These are phyloP conservation scores for Heliornis fulica DNA, from an alignment of 2,113 vertebrate species.

Conservation along the genomic window DNA sequence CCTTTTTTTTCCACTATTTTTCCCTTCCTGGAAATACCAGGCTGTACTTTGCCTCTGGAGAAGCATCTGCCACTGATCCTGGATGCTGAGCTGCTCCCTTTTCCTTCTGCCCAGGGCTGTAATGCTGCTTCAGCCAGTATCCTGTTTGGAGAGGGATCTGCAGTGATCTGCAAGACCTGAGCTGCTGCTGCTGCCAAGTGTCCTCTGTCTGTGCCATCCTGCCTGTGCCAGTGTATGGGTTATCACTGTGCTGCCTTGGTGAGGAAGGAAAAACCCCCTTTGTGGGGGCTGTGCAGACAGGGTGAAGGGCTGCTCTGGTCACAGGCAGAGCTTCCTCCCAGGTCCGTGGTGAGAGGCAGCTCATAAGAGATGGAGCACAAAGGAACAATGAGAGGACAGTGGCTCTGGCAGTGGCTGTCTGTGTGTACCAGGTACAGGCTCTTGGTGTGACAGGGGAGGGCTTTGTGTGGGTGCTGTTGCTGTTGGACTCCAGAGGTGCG, in stretches of 20 bases:
- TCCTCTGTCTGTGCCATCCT: fast-evolving
- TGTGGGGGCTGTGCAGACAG: neutral
- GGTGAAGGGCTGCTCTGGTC: neutral
- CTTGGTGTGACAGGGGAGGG: neutral
- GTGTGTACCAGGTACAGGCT: neutral
- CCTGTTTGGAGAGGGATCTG: neutral
- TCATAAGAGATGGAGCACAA: neutral
- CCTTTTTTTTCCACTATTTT: too few relatives aligned
- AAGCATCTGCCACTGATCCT: fast-evolving
- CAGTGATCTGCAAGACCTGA: fast-evolving
- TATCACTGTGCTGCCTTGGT: neutral
- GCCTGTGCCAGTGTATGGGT: fast-evolving
- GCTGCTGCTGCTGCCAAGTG: fast-evolving
- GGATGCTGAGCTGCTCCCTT: neutral
- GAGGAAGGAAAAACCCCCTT: fast-evolving
- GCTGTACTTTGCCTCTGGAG: neutral
- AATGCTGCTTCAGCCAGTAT: neutral
- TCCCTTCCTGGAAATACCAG: fast-evolving
- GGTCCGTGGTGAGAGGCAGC: neutral
- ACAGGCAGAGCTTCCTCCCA: neutral
- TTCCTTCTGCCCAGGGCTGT: neutral
- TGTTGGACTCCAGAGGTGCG: neutral
- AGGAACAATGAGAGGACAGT: neutral
- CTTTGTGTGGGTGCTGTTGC: neutral
- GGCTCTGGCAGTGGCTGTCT: neutral